Conservation (phyloP, 2,888 invertebrate species). For the Dryococelus australis region DNA sequence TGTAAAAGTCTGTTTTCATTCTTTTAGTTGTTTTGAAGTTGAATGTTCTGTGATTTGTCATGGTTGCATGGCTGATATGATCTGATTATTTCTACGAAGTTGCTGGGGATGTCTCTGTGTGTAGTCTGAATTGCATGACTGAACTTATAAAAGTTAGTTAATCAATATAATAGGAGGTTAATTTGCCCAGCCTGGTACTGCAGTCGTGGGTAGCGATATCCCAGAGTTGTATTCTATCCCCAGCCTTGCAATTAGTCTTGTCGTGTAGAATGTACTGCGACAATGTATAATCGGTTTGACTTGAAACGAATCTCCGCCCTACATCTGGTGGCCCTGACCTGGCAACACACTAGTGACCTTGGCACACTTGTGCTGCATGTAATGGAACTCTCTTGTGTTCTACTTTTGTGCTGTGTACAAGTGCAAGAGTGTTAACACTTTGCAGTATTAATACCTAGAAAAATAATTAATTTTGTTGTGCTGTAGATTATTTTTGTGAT, state of each 20-base stretch:
- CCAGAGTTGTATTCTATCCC: not conserved
- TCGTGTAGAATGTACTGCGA: not conserved
- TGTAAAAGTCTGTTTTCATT: not conserved
- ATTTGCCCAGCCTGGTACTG: not conserved
- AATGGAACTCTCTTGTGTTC: not conserved
- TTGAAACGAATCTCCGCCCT: not conserved
- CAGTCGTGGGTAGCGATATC: not conserved
- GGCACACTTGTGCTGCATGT: not conserved
- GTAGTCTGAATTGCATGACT: not conserved
- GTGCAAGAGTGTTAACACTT: no score
- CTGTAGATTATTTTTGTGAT: not conserved
- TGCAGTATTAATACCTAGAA: no score
- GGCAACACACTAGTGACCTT: not conserved
- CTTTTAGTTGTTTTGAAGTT: not conserved
- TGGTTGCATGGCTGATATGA: not conserved
- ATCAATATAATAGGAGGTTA: not conserved
- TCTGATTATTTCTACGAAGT: not conserved
- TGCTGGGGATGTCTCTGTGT: not conserved
- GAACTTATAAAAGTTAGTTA: not conserved
- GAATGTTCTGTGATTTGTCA: not conserved
- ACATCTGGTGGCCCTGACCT: not conserved
- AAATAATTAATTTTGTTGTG: no score
- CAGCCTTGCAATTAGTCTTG: not conserved
- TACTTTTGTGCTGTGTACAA: not conserved
- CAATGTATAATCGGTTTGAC: not conserved